Conservation (phyloP, 2,888 invertebrate species). For the Nephrotoma flavescens region DNA sequence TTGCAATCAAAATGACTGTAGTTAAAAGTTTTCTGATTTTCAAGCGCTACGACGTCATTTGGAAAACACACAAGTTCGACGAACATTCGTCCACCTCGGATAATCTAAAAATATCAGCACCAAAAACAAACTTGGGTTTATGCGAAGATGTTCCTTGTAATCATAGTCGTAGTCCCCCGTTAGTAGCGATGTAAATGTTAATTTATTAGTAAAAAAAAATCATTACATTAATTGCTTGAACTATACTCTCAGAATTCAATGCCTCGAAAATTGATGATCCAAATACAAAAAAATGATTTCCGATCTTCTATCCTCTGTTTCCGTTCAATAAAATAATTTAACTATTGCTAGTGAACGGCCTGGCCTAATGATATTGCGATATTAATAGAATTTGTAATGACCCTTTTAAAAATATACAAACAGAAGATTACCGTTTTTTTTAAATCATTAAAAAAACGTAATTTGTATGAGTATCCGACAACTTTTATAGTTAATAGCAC, state of each 20-base stretch:
- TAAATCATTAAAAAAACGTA: conserved; percentile 6
- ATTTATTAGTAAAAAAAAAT: not conserved
- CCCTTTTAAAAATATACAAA: conserved; percentile 5
- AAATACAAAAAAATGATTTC: conserved; percentile 7
- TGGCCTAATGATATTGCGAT: too few relatives aligned
- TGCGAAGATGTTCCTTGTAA: too few relatives aligned
- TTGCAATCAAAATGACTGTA: conserved; percentile 8
- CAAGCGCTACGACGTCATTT: conserved; percentile 3
- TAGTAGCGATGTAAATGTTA: too few relatives aligned
- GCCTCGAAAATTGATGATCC: conserved; percentile 6
- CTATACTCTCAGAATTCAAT: conserved; percentile 5
- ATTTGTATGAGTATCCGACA: conserved; percentile 7
- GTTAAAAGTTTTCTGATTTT: conserved; percentile 8
- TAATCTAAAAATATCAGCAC: too few relatives aligned
- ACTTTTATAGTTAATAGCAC: conserved; percentile 2
- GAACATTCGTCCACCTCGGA: too few relatives aligned
- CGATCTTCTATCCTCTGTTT: conserved; percentile 4
- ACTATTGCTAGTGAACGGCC: not conserved
- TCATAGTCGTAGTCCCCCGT: too few relatives aligned
- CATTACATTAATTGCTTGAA: conserved; percentile 2
- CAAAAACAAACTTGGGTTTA: too few relatives aligned
- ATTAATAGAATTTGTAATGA: conserved; percentile 3
- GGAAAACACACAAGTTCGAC: not conserved
- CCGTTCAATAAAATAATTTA: not conserved
- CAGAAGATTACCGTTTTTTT: not conserved